These are phyloP conservation scores for Ornithoptera alexandrae DNA, from an alignment of 2,888 invertebrate genomes.

Conservation along the genomic window DNA sequence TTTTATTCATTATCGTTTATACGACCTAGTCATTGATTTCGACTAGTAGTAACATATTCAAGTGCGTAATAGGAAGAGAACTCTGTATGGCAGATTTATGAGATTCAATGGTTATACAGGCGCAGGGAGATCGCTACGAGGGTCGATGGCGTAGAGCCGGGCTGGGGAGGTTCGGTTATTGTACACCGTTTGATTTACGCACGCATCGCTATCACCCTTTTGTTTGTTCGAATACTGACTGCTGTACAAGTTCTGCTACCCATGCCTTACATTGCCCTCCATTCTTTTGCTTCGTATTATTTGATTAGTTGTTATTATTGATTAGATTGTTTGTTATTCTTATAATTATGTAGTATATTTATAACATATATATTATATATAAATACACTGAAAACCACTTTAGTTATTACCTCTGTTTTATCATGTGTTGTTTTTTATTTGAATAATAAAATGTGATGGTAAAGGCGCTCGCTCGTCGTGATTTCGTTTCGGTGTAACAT, in stretches of 20 bases:
- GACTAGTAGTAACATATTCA: constrained; percentile 44
- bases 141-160: constrained; percentile 54
- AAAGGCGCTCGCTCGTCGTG: constrained; percentile 33
- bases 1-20: neutral
- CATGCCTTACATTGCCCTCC: constrained; percentile 48
- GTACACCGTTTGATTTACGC: constrained; percentile 79
- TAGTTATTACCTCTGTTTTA: neutral
- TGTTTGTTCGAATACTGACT: constrained; percentile 75
- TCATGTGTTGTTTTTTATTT: constrained; percentile 15
- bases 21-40: constrained; percentile 41
- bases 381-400: neutral
- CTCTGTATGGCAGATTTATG: constrained; percentile 76
- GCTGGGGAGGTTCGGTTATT: constrained; percentile 72
- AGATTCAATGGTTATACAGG: constrained; percentile 61
- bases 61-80: constrained; percentile 60
- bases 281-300: constrained; percentile 11
- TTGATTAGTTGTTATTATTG: constrained; percentile 1
- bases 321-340: constrained; percentile 4
- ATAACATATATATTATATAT: neutral
- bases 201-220: constrained; percentile 78
- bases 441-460: constrained; percentile 29
- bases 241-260: constrained; percentile 70
- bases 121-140: constrained; percentile 57
- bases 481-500: constrained; percentile 38
- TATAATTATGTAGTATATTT: neutral